These are phyloP conservation scores for Eulacestoma nigropectus DNA, from an alignment of 2,113 vertebrate species.

Conservation along the genomic window DNA sequence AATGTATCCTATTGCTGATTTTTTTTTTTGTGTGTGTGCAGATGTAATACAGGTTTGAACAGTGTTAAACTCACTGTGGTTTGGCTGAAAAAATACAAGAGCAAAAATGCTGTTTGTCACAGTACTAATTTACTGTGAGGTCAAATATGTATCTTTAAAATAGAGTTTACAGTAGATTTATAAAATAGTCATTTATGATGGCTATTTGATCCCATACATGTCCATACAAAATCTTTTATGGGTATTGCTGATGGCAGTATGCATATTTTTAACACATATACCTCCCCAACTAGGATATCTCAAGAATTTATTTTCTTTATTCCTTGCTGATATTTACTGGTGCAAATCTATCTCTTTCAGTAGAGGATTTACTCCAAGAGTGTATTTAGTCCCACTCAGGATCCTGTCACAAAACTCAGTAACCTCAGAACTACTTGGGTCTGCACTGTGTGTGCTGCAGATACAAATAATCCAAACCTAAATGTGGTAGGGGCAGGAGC, in stretches of 20 bases:
- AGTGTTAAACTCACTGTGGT: not conserved
- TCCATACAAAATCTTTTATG: not conserved
- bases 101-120: not conserved
- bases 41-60: not conserved
- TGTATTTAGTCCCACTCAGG: not conserved
- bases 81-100: not conserved
- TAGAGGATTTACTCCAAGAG: not conserved
- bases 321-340: not conserved
- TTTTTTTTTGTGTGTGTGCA: not conserved
- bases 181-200: not conserved
- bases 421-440: not conserved
- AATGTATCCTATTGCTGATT: not conserved
- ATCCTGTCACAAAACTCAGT: not conserved
- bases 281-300: not conserved
- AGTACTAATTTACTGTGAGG: not conserved
- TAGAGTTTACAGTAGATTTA: not conserved
- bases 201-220: not conserved
- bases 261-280: not conserved
- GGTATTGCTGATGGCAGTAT: not conserved
- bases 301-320: not conserved
- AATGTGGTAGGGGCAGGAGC: not conserved
- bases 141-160: slow-evolving; percentile 18
- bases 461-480: not conserved
- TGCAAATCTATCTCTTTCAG: not conserved
- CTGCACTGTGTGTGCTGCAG: not conserved